phyloP scores from a whole-genome alignment of 2,113 vertebrate genomes.

The Microcebus tavaratra region DNA sequence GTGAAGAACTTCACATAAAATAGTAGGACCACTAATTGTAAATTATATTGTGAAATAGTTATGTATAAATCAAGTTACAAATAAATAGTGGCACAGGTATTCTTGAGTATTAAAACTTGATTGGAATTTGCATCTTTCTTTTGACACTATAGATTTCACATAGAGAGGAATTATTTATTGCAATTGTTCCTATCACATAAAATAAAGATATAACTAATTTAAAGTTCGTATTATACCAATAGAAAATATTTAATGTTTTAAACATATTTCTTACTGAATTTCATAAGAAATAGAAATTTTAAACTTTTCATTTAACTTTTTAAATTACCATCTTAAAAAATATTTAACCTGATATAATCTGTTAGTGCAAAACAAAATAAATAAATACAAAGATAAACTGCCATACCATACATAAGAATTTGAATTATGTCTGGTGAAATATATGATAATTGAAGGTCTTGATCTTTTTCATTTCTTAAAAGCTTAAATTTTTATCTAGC shows the following conservation, averaged over 20 bases:
- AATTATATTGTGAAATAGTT: constrained; percentile 48
- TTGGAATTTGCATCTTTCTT: not conserved
- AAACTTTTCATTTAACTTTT: not conserved
- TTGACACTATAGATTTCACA: not conserved
- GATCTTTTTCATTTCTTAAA: not conserved
- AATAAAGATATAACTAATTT: not conserved
- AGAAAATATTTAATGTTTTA: not conserved
- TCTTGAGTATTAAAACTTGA: not conserved
- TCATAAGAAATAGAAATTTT: not conserved
- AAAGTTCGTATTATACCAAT: not conserved
- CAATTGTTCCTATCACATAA: not conserved
- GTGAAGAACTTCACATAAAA: not conserved
- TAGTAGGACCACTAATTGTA: not conserved
- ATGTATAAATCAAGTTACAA: constrained; percentile 47
- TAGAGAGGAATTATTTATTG: not conserved
- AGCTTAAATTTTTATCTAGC: not conserved
- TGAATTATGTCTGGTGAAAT: not conserved
- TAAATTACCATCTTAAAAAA: not conserved
- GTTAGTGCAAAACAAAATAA: not conserved
- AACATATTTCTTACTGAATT: not conserved
- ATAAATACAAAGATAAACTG: not conserved
- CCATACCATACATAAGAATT: not conserved
- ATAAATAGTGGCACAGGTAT: constrained; percentile 12
- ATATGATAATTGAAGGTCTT: not conserved
- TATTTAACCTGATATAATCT: not conserved